Base-by-base conservation (phyloP, 1,140 invertebrate genomes). In the Holcopasites calliopsidis region DNA sequence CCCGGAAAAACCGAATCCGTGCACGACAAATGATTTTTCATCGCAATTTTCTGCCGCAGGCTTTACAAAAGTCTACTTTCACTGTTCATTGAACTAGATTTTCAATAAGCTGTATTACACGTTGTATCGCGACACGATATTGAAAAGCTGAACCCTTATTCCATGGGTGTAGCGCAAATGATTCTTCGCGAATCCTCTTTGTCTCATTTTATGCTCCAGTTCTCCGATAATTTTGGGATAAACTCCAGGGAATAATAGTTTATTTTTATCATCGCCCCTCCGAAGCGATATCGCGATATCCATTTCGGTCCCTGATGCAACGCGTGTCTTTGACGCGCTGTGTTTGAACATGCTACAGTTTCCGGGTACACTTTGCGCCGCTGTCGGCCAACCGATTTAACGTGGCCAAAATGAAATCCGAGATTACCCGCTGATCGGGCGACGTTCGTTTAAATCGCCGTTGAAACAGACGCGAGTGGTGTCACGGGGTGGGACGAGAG, bases 391-490 rank as follows among this genome's bases (percentile, higher is more conserved):
- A 26, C 69, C 66, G 83, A 87, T 88, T 87, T 85, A 87, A 86
- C 77, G 64, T 79, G 55, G 80, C 82, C 79, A 77, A 87, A 87
- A 87, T 87, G 82, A 86, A 87, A 87, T 76, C 85, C 84, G 80
- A 85, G 86, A 85, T 86, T 85, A 86, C 80, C 74, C 75, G 72
- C 65, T 76, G 84, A 82, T 77, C 81, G 66, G 50, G 72, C 54
- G 69, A 52, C 72, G 60, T 65, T 40, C 77, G 72, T 81, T 84
- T 83, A 85, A 86, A 85, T 85, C 77, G 76, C 38, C 72, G 69
- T 73, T 64, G 35, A 74, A 82, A 77, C 69, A 77, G 76, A 28
- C 73, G 38, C 49, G 58, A 21, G 60, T 50, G 33, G 47, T 35
- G 61, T 42, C 62, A 57, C 52, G n/a, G 47, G 42, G 23, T 3